Evolutionary conservation across 37 sponge, comb jelly and placozoan genomes (phyloP), one percentile per base, ranked within the genome.

Genomic region (Hormiphora californensis): DNA sequence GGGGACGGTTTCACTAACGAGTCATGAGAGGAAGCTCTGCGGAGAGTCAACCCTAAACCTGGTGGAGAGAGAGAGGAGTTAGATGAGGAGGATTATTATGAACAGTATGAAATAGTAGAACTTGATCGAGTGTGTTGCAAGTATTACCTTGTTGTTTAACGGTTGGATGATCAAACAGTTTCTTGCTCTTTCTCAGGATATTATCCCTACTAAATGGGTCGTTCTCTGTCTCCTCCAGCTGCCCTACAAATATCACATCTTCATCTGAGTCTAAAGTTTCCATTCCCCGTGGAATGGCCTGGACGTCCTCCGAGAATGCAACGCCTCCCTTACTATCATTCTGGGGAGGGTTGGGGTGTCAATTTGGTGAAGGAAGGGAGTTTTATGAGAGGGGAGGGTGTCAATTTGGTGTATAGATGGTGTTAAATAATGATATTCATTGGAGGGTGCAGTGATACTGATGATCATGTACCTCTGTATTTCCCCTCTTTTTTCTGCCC

Each of bases 201-300:
- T 28, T 21, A 27, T 73, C 81, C 81, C 81, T 3, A 28, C 43
- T 73, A 28, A 73, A 73, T 21, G 81, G 81, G 25, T 73, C 81
- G 38, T n/a, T 11, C 38, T 73, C 46, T n/a, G n/a, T n/a, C 22
- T 73, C 81, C 21, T 46, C 81, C 36, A 73, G 46, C 4, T 73
- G 43, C 17, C 81, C 81, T 3, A 73, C 81, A 41, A 73, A 73
- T 19, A 73, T 46, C 81, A 73, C 81, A 40, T 73, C 81, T 28
- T 73, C 81, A 17, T 73, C 81, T 1, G 81, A 73, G 46, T 73
- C 81, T 7, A 73, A 28, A 0, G 43, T 22, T 4, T 73, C 81
- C 3, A 43, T 46, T 11, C 46, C 81, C 25, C 21, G 44, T 5
- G 81, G 81, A 3, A 73, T 73, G 46, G 46, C 43, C 81, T 73